Evolutionary conservation across 2,888 invertebrate genomes (phyloP).

Genomic region (Latrodectus hesperus): DNA sequence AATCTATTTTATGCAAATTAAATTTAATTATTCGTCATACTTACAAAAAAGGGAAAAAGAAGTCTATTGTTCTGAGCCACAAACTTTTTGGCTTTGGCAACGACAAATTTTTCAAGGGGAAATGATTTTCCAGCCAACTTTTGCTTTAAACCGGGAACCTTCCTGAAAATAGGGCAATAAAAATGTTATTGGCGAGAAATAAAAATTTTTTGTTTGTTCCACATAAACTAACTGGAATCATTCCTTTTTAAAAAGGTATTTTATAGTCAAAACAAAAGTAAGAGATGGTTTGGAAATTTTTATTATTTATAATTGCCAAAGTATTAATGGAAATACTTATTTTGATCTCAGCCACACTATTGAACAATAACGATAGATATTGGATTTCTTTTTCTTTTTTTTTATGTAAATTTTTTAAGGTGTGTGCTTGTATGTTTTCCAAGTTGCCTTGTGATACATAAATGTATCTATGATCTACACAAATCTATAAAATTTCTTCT

Average conservation of each 20-base stretch:
- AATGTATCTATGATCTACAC: no score
- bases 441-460: no score
- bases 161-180: constrained; percentile 76
- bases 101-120: constrained; percentile 96
- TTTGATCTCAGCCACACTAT: no score
- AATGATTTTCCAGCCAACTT: constrained; percentile 96
- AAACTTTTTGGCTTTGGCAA: constrained; percentile 88
- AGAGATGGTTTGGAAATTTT: background rate
- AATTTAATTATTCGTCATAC: constrained; percentile 67
- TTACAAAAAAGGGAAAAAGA: constrained; percentile 84
- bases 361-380: no score
- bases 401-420: no score
- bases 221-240: background rate
- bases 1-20: no score
- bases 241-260: background rate
- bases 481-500: no score
- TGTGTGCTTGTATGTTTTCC: no score
- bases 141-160: constrained; percentile 88
- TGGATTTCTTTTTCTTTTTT: no score
- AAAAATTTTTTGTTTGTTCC: background rate
- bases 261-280: background rate
- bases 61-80: constrained; percentile 83
- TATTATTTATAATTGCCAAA: background rate
- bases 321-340: background rate
- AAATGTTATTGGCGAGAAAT: background rate